Percentiles rank a stretch among this genome's conserved stretches.
These are phyloP conservation scores for Apantesis nais DNA, from an alignment of 2,888 invertebrate species.

Conservation along the genomic window DNA sequence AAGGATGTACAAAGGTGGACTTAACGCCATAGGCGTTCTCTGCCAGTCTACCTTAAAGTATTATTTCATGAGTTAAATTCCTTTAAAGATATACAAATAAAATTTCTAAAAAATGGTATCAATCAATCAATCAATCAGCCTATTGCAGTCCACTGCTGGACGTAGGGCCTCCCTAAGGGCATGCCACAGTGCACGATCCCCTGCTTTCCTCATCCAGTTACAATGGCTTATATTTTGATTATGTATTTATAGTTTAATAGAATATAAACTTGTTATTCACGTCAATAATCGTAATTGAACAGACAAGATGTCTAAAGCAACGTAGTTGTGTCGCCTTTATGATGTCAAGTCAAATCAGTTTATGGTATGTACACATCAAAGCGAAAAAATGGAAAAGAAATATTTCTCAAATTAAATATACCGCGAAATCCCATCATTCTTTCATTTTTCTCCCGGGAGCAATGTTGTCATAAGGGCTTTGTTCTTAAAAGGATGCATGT, in stretches of 20 bases:
- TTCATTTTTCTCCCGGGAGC: constrained; percentile 2
- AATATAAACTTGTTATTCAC: not conserved
- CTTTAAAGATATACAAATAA: not conserved
- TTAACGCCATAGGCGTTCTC: no score
- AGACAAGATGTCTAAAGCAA: not conserved
- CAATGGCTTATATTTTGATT: no score
- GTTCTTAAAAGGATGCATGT: not conserved
- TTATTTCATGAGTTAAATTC: not conserved
- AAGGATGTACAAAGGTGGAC: no score
- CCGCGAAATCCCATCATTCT: constrained; percentile 6
- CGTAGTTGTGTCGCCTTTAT: not conserved
- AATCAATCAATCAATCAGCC: no score
- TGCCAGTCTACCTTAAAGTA: no score
- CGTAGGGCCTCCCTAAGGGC: no score
- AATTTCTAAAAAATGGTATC: no score
- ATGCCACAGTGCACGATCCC: no score
- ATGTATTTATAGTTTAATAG: no score
- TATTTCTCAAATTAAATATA: constrained; percentile 4
- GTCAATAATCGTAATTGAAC: not conserved
- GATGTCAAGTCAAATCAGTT: constrained; percentile 7
- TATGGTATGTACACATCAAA: constrained; percentile 1
- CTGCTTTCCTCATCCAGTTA: no score
- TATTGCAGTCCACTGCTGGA: no score
- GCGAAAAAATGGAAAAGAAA: not conserved
- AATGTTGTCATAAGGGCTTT: constrained; percentile 3